Base-by-base conservation (phyloP, 2,888 invertebrate species). In the Leptopterna dolabrata region DNA sequence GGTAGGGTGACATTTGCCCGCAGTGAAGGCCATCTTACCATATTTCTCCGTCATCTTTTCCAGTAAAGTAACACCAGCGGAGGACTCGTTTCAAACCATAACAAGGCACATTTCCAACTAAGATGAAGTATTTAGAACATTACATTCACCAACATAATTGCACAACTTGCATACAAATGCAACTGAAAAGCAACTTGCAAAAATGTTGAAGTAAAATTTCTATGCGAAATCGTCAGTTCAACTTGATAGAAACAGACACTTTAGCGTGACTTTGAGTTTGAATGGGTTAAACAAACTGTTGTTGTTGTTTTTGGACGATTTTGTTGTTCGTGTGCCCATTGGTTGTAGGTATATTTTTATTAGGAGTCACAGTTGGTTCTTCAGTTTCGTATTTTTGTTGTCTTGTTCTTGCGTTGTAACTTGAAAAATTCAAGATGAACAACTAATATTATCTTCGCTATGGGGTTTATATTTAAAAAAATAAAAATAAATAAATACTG, bases 41-140 rank as follows among this genome's bases (percentile, higher is more conserved):
- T 78, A 78, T 78, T 78, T 78, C 19, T 78, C 78, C 78, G 78
- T 45, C 78, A 78, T 78, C 24, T 41, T 78, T 45, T 16, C 27
- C 78, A 14, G 36, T 45, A 11, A 13, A 30, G 14, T 29, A 73
- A 30, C 14, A 6, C 7, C 30, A 36, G 73, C 73, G 36, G 41
- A 19, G 16, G 14, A 71, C 14, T 30, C 71, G 14, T 29, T 73
- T 73, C 36, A 73, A 73, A 73, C 16, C 73, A 73, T 73, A 73
- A 30, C 73, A 36, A 73, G 6, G 24, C 63, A 24, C 63, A 7
- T 73, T 36, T 36, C 36, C 36, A 30, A 73, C 19, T 13, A 29
- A 70, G n/a, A n/a, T 7, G 70, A 9, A 11, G 24, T 1, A 24
- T 27, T 29, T 27, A 24, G 24, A 24, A 70, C 13, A 71, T 27